phyloP scores from a whole-genome alignment of 2,797 vertebrate genomes.

The Premnoplex brunnescens region DNA sequence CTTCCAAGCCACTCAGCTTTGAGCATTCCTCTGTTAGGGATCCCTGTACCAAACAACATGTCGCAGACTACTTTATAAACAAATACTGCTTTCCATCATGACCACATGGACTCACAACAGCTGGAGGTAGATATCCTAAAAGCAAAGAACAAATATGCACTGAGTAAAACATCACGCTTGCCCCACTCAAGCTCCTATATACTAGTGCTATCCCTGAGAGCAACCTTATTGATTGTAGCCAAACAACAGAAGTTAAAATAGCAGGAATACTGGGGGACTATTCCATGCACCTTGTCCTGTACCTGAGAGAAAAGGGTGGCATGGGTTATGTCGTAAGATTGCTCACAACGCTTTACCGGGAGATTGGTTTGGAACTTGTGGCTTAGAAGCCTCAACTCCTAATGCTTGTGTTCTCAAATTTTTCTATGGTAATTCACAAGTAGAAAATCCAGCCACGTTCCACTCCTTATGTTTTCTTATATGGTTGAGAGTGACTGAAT shows the following conservation, averaged over 20 bases:
- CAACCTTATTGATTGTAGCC: neutral
- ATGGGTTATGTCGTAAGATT: neutral
- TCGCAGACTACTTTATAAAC: fast-evolving
- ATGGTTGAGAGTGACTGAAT: neutral
- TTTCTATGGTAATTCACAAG: neutral
- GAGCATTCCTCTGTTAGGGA: neutral
- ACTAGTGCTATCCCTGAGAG: neutral
- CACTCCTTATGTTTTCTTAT: neutral
- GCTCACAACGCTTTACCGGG: neutral
- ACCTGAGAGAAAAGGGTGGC: neutral
- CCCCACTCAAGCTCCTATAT: neutral
- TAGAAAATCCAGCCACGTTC: neutral
- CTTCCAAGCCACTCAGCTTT: neutral
- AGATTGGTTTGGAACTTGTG: neutral
- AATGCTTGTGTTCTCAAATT: neutral
- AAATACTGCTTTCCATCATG: neutral
- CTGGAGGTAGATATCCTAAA: neutral
- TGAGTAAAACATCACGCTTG: fast-evolving
- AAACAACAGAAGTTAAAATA: neutral
- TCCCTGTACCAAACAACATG: neutral
- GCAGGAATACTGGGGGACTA: neutral
- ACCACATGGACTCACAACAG: fast-evolving
- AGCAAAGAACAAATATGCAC: neutral
- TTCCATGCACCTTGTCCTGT: neutral
- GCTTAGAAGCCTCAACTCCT: neutral